A percentile compares a stretch with the other conserved stretches of the same genome.
phyloP scores from a whole-genome alignment of 2,113 vertebrate species.

The Gila orcuttii region DNA sequence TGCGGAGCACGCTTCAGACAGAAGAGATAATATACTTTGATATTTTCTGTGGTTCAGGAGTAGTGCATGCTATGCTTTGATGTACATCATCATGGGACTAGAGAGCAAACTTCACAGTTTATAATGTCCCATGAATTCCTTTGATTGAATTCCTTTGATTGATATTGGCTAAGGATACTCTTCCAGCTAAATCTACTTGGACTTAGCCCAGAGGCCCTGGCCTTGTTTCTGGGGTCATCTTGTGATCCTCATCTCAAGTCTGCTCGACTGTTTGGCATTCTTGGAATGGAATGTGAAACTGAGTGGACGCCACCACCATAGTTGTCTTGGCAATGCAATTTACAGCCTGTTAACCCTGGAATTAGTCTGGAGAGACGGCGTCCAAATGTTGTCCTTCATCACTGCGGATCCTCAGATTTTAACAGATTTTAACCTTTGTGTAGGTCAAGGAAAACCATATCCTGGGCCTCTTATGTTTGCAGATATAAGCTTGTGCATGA shows the following conservation, averaged over 20 bases:
- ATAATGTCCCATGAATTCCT: background rate
- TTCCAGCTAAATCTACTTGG: background rate
- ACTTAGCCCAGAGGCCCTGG: background rate
- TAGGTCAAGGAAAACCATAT: constrained; percentile 30
- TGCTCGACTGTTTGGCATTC: constrained; percentile 68
- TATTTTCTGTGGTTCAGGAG: constrained; percentile 1
- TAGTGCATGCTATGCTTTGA: constrained; percentile 1
- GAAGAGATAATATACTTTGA: constrained; percentile 53
- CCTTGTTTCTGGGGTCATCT: constrained; percentile 43
- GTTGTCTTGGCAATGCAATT: constrained; percentile 62
- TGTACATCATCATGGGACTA: background rate
- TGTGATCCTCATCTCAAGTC: constrained; percentile 35
- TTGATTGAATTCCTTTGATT: too few species aligned
- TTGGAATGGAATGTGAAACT: constrained; percentile 71
- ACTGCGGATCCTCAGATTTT: background rate
- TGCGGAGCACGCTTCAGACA: constrained; percentile 53
- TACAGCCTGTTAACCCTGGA: constrained; percentile 69
- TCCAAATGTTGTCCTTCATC: constrained; percentile 31
- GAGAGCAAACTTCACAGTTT: background rate
- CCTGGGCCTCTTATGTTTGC: constrained; percentile 15
- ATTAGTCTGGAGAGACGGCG: constrained; percentile 56
- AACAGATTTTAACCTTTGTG: constrained; percentile 34
- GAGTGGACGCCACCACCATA: constrained; percentile 56
- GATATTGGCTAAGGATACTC: background rate
- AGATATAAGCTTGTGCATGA: background rate